Percentiles rank a stretch among this genome's conserved stretches.
Conservation (phyloP, 2,888 invertebrate genomes). For the Lepas anatifera region DNA sequence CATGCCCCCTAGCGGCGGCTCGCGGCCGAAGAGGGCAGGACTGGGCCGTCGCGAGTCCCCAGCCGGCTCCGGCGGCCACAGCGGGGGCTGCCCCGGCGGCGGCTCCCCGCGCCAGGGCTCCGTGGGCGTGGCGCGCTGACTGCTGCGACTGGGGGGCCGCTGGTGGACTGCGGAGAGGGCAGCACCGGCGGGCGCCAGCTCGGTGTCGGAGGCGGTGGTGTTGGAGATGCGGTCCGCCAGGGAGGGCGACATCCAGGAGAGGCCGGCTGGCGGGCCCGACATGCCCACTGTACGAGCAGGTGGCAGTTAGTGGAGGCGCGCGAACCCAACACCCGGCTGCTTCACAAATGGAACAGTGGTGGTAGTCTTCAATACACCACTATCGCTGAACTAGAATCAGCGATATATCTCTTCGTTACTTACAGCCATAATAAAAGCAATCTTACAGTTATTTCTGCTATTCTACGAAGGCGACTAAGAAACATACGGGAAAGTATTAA, state of each 20-base stretch:
- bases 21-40: not conserved
- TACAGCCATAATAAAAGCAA: too few relatives aligned
- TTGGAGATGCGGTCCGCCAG: constrained; percentile 25
- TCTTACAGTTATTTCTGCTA: too few relatives aligned
- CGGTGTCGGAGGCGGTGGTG: constrained; percentile 27
- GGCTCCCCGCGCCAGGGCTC: not conserved
- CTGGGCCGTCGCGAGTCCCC: not conserved
- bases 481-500: too few relatives aligned
- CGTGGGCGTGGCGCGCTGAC: constrained; percentile 15
- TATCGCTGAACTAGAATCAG: too few relatives aligned
- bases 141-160: constrained; percentile 22
- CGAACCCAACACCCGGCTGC: too few relatives aligned
- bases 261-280: constrained; percentile 16
- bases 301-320: not conserved
- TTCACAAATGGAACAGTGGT: too few relatives aligned
- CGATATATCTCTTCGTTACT: too few relatives aligned
- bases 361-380: too few relatives aligned
- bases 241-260: constrained; percentile 15
- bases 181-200: constrained; percentile 17
- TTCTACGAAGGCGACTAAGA: too few relatives aligned
- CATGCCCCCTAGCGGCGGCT: too few relatives aligned
- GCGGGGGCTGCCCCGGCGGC: not conserved
- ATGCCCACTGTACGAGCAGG: constrained; percentile 16
- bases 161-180: constrained; percentile 21
- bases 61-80: not conserved